A percentile compares a stretch with the other conserved stretches of the same genome.
These are phyloP conservation scores for Bucorvus abyssinicus DNA, from an alignment of 2,797 vertebrate species.

Conservation along the genomic window DNA sequence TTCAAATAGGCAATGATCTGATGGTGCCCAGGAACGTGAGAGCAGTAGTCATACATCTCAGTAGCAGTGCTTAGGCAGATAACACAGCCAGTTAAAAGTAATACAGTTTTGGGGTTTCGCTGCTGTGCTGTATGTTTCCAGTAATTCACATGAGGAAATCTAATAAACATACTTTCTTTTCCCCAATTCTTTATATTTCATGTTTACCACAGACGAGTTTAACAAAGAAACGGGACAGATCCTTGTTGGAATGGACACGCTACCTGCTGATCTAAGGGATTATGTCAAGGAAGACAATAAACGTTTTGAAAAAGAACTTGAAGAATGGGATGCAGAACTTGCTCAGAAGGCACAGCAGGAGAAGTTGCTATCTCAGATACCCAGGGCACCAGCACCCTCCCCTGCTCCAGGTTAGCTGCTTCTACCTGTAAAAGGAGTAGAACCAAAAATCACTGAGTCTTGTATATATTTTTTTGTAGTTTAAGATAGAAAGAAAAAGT, in stretches of 20 bases:
- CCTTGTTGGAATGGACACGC: constrained; percentile 91
- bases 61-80: not conserved
- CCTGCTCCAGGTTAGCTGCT: constrained; percentile 76
- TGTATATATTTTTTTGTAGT: not conserved
- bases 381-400: constrained; percentile 76
- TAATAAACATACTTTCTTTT: not conserved
- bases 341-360: constrained; percentile 89
- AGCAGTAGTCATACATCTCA: not conserved
- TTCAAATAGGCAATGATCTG: not conserved
- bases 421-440: not conserved
- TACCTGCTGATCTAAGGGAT: constrained; percentile 92
- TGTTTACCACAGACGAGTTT: constrained; percentile 85
- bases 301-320: constrained; percentile 90
- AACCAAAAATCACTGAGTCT: not conserved
- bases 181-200: not conserved
- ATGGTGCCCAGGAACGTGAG: not conserved
- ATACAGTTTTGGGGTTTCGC: fast-evolving
- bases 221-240: constrained; percentile 95
- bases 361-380: constrained; percentile 80
- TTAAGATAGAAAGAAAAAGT: not conserved
- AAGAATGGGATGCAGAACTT: constrained; percentile 91
- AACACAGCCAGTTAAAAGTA: not conserved
- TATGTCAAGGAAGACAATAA: constrained; percentile 94
- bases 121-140: not conserved
- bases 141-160: not conserved